Percentiles rank a stretch among this genome's conserved stretches.
These are phyloP conservation scores for Himalopsyche tibetana DNA, from an alignment of 2,888 invertebrate species.

Conservation along the genomic window DNA sequence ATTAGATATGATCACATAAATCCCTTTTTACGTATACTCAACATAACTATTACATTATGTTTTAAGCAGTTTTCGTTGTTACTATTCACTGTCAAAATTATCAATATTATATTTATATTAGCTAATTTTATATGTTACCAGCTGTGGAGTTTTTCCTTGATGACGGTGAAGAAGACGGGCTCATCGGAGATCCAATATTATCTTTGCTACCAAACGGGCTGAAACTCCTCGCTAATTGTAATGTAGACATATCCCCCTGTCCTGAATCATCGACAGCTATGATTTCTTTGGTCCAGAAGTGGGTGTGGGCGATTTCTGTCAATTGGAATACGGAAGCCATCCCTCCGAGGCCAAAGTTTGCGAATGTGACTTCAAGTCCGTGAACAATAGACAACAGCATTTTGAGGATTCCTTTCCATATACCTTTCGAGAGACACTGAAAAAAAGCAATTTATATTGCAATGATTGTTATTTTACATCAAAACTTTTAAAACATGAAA, in stretches of 20 bases:
- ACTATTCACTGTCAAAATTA: too few species aligned
- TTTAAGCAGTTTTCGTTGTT: too few species aligned
- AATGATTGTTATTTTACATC: neutral
- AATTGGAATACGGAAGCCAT: slow-evolving; percentile 98
- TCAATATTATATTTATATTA: too few species aligned
- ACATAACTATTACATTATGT: too few species aligned
- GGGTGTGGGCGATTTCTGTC: slow-evolving; percentile 98
- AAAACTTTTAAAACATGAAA: neutral
- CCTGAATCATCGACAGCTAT: slow-evolving; percentile 78
- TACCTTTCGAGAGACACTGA: slow-evolving; percentile 90
- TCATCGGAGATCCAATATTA: slow-evolving; percentile 81
- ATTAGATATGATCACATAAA: too few species aligned
- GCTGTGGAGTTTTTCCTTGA: slow-evolving; percentile 84
- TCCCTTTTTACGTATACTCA: too few species aligned
- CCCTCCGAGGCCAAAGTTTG: slow-evolving; percentile 96
- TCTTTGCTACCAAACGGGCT: slow-evolving; percentile 84
- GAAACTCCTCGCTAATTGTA: slow-evolving; percentile 73
- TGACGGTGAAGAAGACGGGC: slow-evolving; percentile 78
- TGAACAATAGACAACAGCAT: slow-evolving; percentile 91
- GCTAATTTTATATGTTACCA: slow-evolving; percentile 70
- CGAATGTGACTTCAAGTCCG: slow-evolving; percentile 93
- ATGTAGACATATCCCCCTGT: slow-evolving; percentile 69
- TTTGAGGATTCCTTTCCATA: slow-evolving; percentile 98
- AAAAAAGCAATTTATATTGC: slow-evolving; percentile 66
- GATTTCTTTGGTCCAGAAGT: slow-evolving; percentile 95